Evolutionary conservation across 2,888 invertebrate species (phyloP), one percentile per base, ranked within the genome.

Genomic region (Plebejus argus): DNA sequence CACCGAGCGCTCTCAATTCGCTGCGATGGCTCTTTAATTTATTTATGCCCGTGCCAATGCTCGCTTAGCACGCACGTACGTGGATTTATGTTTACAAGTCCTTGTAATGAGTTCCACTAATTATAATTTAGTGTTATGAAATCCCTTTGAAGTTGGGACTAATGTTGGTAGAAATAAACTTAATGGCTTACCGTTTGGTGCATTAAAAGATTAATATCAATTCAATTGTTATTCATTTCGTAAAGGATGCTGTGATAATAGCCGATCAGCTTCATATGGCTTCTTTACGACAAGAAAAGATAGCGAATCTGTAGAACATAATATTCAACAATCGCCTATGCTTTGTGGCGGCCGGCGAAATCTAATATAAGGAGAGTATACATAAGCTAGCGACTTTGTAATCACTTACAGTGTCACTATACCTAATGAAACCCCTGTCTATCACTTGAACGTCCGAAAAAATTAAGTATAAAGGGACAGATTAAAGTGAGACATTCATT

Each of bases 401-500:
- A 74, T 74, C 74, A 74, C 74, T 74, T 74, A 74, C 15, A 61
- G 23, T 6, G 5, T 66, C 66, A 33, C 61, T 23, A 23, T 23
- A 23, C 18, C 66, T 66, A 33, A 66, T 66, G 28, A 66, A 66
- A 1, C 66, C 66, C 66, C 15, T 66, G 66, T 66, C 66, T 66
- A 66, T 66, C 66, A 66, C 66, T 66, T 28, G 39, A 49, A 28
- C 53, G 74, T 74, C 74, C 23, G 45, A 74, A 74, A 74, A 74
- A 74, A 74, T 74, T 74, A 72, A 23, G 74, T 28, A 45, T 49
- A 23, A 74, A 74, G 8, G 74, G 49, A 74, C 77, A 87, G 90
- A 91, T 91, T 91, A 89, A 85, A 89, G 84, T 84, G 86, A 88
- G 89, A 90, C 91, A 90, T 89, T 92, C 89, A 91, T 92, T 92